A percentile compares a stretch with the other conserved stretches of the same genome.
Evolutionary conservation across 2,113 vertebrate genomes (phyloP).

Genomic region (Atherinomorus stipes): DNA sequence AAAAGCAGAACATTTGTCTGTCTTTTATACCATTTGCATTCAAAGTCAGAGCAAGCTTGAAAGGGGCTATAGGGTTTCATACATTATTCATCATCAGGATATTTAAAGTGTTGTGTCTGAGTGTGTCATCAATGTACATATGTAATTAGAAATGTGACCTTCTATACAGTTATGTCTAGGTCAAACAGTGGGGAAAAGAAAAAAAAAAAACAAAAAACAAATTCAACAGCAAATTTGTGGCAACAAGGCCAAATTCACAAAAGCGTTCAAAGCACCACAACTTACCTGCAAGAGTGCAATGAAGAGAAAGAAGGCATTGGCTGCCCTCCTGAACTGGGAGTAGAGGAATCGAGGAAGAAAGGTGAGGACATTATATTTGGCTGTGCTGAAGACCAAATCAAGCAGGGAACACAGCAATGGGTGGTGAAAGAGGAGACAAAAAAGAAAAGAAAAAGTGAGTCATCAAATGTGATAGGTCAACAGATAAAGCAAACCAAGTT

Average conservation of each 20-base stretch:
- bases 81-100: constrained; percentile 64
- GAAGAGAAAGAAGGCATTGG: constrained; percentile 99
- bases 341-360: constrained; percentile 99
- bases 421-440: neutral
- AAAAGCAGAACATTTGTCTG: too few relatives aligned
- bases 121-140: constrained; percentile 26
- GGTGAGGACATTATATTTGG: constrained; percentile 98
- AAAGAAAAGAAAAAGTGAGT: constrained; percentile 21
- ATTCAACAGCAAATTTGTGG: neutral
- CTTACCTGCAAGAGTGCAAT: constrained; percentile 98
- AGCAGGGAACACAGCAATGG: neutral
- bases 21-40: too few relatives aligned
- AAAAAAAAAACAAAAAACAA: neutral
- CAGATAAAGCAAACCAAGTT: neutral
- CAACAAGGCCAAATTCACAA: neutral
- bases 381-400: constrained; percentile 87
- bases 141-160: constrained; percentile 61
- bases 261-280: constrained; percentile 14
- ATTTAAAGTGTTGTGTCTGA: constrained; percentile 37
- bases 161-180: constrained; percentile 39
- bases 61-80: too few relatives aligned
- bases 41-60: too few relatives aligned
- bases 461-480: neutral
- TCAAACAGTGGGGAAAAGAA: constrained; percentile 35
- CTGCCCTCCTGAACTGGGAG: constrained; percentile 98